Conservation (phyloP, 2,888 invertebrate genomes). For the Galeopsomyia nigrocyanea region DNA sequence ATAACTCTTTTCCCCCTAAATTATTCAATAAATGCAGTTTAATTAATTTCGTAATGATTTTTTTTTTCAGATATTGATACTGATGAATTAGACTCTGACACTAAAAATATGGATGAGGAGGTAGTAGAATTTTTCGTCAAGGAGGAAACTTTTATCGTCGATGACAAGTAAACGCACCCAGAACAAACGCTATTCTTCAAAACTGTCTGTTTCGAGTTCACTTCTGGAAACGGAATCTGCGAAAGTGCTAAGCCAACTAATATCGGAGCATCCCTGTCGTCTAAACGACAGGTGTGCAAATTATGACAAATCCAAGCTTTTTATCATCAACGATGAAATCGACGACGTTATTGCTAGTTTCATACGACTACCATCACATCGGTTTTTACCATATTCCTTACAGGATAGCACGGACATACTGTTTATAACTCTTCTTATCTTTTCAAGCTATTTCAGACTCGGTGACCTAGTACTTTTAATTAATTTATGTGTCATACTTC, state of each 20-base stretch:
- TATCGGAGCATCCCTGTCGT: constrained; percentile 19
- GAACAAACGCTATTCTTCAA: too few species aligned
- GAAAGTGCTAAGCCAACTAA: too few species aligned
- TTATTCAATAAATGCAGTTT: constrained; percentile 22
- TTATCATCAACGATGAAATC: constrained; percentile 44
- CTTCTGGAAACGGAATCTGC: too few species aligned
- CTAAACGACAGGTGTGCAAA: not conserved
- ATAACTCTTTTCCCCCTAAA: constrained; percentile 22
- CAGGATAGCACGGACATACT: constrained; percentile 59
- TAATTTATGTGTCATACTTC: constrained; percentile 36
- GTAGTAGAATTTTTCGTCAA: constrained; percentile 97
- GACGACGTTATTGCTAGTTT: constrained; percentile 49
- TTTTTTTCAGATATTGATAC: constrained; percentile 87
- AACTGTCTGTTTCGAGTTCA: too few species aligned
- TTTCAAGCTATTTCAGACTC: not conserved
- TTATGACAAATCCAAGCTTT: too few species aligned
- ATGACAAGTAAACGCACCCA: constrained; percentile 71
- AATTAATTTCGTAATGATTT: constrained; percentile 37
- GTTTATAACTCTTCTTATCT: constrained; percentile 3
- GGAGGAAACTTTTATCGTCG: constrained; percentile 88
- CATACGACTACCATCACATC: constrained; percentile 57
- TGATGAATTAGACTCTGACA: constrained; percentile 90
- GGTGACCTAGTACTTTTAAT: constrained; percentile 25
- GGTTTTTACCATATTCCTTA: constrained; percentile 68
- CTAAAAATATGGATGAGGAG: constrained; percentile 92